A percentile compares a stretch with the other conserved stretches of the same genome.
These are phyloP conservation scores for Aplysina aerophoba DNA, from an alignment of 37 sponge, comb jelly and placozoan species.

Conservation along the genomic window DNA sequence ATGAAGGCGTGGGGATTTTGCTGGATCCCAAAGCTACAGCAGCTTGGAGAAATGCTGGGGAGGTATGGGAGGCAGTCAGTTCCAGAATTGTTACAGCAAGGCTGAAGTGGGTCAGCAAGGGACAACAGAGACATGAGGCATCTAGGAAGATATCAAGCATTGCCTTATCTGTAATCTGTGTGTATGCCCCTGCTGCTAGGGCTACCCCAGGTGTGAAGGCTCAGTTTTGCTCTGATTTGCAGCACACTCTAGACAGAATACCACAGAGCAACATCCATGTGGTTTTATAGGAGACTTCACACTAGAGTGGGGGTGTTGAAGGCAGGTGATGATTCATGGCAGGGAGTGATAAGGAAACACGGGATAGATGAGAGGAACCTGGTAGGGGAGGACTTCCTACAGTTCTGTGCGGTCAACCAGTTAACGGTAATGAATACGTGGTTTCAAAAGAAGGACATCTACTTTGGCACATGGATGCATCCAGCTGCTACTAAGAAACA, in stretches of 20 bases:
- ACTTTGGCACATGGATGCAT: slow-evolving; percentile 42
- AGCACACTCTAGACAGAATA: slow-evolving; percentile 22
- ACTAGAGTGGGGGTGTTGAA: slow-evolving; percentile 26
- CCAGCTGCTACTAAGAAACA: slow-evolving; percentile 16
- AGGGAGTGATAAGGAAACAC: slow-evolving; percentile 23
- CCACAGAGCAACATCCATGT: slow-evolving; percentile 22
- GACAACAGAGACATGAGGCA: background rate
- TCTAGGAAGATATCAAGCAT: background rate
- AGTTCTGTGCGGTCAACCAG: slow-evolving; percentile 42
- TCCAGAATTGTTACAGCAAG: slow-evolving; percentile 20
- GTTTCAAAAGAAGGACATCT: slow-evolving; percentile 37
- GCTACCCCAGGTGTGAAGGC: slow-evolving; percentile 18
- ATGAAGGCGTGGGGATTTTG: slow-evolving; percentile 38
- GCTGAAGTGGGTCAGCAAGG: background rate
- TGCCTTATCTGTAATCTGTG: background rate
- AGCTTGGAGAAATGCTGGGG: slow-evolving; percentile 47
- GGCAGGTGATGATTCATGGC: background rate
- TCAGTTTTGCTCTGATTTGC: slow-evolving; percentile 24
- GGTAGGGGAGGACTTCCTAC: slow-evolving; percentile 37
- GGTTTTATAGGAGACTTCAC: slow-evolving; percentile 36
- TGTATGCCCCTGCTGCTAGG: slow-evolving; percentile 51
- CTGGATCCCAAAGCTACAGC: slow-evolving; percentile 27
- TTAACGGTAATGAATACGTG: slow-evolving; percentile 42
- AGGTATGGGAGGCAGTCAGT: slow-evolving; percentile 19
- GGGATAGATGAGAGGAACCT: slow-evolving; percentile 47